Evolutionary conservation across 2,113 vertebrate species (phyloP).

Genomic region (Brienomyrus longianalis): DNA sequence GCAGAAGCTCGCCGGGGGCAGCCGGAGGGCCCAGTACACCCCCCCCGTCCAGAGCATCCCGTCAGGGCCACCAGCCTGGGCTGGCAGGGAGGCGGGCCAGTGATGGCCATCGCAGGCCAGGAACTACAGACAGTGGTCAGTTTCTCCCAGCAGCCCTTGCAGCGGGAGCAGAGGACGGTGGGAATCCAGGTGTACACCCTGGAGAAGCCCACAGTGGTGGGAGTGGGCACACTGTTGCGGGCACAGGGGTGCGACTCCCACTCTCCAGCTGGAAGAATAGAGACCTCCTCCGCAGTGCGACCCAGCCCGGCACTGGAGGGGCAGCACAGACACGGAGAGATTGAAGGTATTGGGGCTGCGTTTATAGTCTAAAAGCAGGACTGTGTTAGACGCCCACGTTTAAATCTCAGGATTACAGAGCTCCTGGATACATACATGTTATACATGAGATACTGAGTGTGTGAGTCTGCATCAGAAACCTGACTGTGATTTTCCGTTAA

Average conservation of each 20-base stretch:
- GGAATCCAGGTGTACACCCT: constrained; percentile 66
- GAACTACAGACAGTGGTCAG: constrained; percentile 60
- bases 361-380: not conserved
- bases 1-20: constrained; percentile 32
- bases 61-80: constrained; percentile 59
- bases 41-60: constrained; percentile 48
- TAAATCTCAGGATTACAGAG: no score
- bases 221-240: constrained; percentile 51
- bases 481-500: not conserved
- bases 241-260: constrained; percentile 53
- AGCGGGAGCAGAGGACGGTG: constrained; percentile 61
- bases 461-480: not conserved
- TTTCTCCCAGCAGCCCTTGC: constrained; percentile 54
- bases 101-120: constrained; percentile 30
- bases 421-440: no score
- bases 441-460: not conserved
- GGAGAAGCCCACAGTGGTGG: constrained; percentile 63
- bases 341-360: not conserved
- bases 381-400: not conserved
- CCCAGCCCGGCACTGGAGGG: not conserved
- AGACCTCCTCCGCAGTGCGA: constrained; percentile 33
- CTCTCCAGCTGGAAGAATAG: constrained; percentile 38
- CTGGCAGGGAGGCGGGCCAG: constrained; percentile 49
- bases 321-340: not conserved
- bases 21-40: constrained; percentile 3